Base-by-base conservation (phyloP, 1,140 invertebrate species). In the Brachionus angularis region DNA sequence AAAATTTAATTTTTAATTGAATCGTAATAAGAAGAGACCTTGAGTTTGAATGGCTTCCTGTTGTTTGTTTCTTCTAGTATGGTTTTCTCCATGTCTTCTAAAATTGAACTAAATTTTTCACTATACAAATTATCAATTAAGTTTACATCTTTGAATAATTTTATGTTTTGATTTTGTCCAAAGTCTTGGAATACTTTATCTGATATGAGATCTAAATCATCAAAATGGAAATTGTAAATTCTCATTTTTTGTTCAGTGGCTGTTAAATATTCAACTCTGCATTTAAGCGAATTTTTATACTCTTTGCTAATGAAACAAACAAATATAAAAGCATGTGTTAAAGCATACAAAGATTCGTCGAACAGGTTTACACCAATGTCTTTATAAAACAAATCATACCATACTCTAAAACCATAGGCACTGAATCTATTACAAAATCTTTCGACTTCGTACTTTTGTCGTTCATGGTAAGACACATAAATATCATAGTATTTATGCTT, bases 291-390 rank as follows among this genome's bases (percentile, higher is more conserved):
- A 23, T 58, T 23, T 36, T 10, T 36, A 25, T 58, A 58, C 5
- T n/a, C 5, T 58, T 58, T 58, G n/a, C 53, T 58, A 3, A 36
- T 18, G 16, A 58, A 58, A 4, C 53, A 58, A 5, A 58, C 53
- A 39, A 58, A 58, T 39, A 58, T 1, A 58, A 39, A 58, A 7
- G 53, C 36, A 39, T 58, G 33, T 14, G 34, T 39, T 0, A 58
- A 39, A 12, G 53, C 53, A 4, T 18, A 14, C 18, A 58, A 39
- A 1, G 53, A 58, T 23, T 58, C 53, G 10, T 58, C 53, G 27
- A 58, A 58, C 2, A 39, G 14, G 14, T 39, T 58, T 23, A 12
- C 39, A 18, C 25, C 0, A 2, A 18, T 12, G 4, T 25, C 12
- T 23, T 58, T 58, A 23, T 7, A 39, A 21, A 58, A 8, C 16